Evolutionary conservation across 2,888 invertebrate genomes (phyloP), one percentile per base, ranked within the genome.

Genomic region (Cenopis cana): DNA sequence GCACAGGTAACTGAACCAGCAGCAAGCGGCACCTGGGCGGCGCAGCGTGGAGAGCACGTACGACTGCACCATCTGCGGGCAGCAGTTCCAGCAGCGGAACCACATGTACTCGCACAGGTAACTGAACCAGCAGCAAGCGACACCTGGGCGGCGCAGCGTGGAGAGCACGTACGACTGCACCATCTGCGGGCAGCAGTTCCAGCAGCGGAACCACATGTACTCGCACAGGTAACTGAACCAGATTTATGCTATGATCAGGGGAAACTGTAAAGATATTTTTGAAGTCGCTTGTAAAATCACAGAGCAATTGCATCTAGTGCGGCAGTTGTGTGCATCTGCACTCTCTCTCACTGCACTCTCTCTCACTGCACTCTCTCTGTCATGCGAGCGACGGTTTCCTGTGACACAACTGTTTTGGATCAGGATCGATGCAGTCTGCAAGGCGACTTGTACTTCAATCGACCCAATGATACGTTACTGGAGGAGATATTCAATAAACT

Each of bases 101-200:
- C 92, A 93, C 70, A 90, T 93, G 89, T 90, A 90, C 73, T 82
- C 81, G 69, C 93, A 93, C 81, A 88, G 91, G 91, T 91, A 36
- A 94, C 24, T 24, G 24, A 24, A 24, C 24, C 24, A 24, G n/a
- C n/a, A n/a, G 92, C 76, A 93, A 93, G 82, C 87, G 93, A 8
- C 94, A 94, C 77, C 76, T 89, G 75, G 86, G 83, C 75, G 91
- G 6, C 87, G 90, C 20, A 86, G 88, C 56, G 83, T 91, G 75
- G 91, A 90, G 75, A 75, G 78, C 60, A 80, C 87, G n/a, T 92
- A 91, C 82, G 89, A 89, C 79, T 94, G 93, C 79, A 88, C 86
- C 55, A 82, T 90, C 5, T 94, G 93, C 80, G 91, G 91, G 1
- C 89, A 90, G 71, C 88, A 88, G 77, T 93, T 94, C 81, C 81